Evolutionary conservation across 2,113 vertebrate species (phyloP), one percentile per base, ranked within the genome.

Genomic region (Spermophilus dauricus): DNA sequence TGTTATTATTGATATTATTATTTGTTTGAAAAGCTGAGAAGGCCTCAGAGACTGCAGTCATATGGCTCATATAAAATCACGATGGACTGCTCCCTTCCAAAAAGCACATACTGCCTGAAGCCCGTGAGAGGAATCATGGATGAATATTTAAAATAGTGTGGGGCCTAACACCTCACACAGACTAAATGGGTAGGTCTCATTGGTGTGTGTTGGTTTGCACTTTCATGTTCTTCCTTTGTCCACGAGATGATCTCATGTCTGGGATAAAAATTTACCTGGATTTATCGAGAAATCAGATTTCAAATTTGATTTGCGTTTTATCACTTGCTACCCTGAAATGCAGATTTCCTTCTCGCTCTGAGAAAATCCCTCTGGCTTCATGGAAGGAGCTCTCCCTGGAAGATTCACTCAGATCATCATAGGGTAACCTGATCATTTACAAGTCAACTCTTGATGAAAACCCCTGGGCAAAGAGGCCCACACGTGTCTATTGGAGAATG

Each of bases 1-100:
- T 94, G 39, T 91, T 96, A n/a, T 78, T 93, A 17, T 81, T 30
- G 45, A 53, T 75, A 37, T 37, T 56, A 45, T 26, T 80, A 30
- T 94, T 92, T 48, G 45, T 76, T 89, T 84, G 51, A 70, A 83
- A 61, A 53, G 80, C 39, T 45, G 32, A 85, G 72, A 26, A 58
- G 91, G 3, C 12, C 39, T 84, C n/a, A 4, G 26, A 58, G 89
- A 70, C 28, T 30, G 39, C 30, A 48, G 42, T 39, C 53, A 32
- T 45, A 72, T 3, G 81, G 86, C 69, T 86, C 39, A 0, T 1
- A 2, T 42, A 67, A 91, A 17, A 7, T 45, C 17, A 32, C 0
- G 5, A 53, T 4, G 56, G 61, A 32, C 26, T 30, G 16, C 6
- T 65, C 6, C 61, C 22, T 86, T 88, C 42, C 61, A 56, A 32